Conservation (phyloP, 2,113 vertebrate genomes). For the Ardeotis arabs region DNA sequence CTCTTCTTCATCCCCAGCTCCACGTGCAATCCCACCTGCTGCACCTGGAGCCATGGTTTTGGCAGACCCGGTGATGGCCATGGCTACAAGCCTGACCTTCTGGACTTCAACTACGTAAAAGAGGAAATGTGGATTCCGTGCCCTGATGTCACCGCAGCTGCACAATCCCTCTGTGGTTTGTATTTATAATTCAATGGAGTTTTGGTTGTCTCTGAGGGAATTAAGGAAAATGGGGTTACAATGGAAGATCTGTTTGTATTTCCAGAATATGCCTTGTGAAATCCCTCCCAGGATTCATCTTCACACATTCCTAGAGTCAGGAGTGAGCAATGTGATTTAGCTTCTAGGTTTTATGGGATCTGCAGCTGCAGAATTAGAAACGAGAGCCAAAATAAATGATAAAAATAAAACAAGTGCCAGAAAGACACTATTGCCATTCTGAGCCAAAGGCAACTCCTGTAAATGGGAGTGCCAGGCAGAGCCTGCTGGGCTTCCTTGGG, state of each 20-base stretch:
- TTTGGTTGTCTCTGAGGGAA: neutral
- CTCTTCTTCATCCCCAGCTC: neutral
- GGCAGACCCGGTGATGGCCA: neutral
- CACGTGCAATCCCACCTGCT: fast-evolving
- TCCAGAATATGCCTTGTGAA: neutral
- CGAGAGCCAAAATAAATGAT: slow-evolving; percentile 25
- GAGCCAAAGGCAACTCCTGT: neutral
- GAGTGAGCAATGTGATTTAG: neutral
- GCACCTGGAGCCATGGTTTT: fast-evolving
- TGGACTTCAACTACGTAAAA: neutral
- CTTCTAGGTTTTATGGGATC: neutral
- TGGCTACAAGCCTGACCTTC: neutral
- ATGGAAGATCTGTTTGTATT: neutral
- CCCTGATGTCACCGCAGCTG: neutral
- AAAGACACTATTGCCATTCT: neutral
- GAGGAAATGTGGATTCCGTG: fast-evolving
- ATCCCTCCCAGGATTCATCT: neutral
- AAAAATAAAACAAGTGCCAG: slow-evolving; percentile 22
- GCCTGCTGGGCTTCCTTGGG: neutral
- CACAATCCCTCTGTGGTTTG: fast-evolving
- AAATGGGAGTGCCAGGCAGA: neutral
- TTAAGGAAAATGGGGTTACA: neutral
- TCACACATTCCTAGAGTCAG: neutral
- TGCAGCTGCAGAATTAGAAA: neutral
- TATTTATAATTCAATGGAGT: neutral